Conservation (phyloP, 2,888 invertebrate species). For the Drosophila acutilabella region DNA sequence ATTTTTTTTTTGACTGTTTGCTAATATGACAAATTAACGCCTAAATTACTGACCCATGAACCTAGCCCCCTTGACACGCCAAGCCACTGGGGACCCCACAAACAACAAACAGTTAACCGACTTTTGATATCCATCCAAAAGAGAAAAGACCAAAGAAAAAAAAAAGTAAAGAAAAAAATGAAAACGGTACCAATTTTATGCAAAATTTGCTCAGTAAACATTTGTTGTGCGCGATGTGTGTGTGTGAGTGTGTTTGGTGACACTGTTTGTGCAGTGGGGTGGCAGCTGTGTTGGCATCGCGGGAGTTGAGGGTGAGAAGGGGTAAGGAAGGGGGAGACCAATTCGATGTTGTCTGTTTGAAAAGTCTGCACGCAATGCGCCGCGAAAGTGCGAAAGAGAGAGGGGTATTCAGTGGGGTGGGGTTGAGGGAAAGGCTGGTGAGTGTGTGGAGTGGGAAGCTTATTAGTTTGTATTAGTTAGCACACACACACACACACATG, state of each 20-base stretch:
- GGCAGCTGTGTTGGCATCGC: background rate
- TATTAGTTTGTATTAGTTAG: conserved; percentile 3
- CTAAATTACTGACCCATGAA: conserved; percentile 52
- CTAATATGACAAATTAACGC: conserved; percentile 55
- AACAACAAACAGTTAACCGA: conserved; percentile 30
- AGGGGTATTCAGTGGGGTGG: background rate
- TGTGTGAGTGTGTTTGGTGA: conserved; percentile 39
- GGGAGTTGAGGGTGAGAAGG: background rate
- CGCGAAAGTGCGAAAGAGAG: conserved; percentile 4
- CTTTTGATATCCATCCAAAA: conserved; percentile 5
- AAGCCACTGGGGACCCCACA: conserved; percentile 7
- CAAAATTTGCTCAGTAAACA: conserved; percentile 60
- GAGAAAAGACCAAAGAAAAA: conserved; percentile 5
- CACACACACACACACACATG: conserved; percentile 14
- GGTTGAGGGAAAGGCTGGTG: background rate
- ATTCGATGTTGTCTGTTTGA: conserved; percentile 26
- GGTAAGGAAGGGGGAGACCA: background rate
- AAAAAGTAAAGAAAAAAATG: background rate
- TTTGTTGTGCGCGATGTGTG: conserved; percentile 44
- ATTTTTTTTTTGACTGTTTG: conserved; percentile 26
- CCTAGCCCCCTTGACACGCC: conserved; percentile 3
- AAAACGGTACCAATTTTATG: conserved; percentile 55
- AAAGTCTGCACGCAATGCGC: conserved; percentile 64
- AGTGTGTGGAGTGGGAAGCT: background rate
- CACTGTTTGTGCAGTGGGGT: conserved; percentile 47